These are phyloP conservation scores for Zaprionus capensis DNA, from an alignment of 1,140 invertebrate genomes.

Conservation along the genomic window DNA sequence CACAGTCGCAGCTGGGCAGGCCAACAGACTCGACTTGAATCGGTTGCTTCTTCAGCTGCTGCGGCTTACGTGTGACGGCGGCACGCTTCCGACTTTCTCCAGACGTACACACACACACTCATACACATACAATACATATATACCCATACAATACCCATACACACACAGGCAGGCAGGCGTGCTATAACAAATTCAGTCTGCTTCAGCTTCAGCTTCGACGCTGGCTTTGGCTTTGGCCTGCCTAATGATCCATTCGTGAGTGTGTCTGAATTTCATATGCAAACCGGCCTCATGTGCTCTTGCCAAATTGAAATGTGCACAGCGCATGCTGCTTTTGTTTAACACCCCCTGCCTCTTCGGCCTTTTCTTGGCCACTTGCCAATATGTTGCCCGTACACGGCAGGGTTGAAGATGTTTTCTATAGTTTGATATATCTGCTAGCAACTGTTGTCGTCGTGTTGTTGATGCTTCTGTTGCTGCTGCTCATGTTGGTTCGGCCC, in stretches of 20 bases:
- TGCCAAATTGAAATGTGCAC: slow-evolving; percentile 74
- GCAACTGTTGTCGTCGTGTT: slow-evolving; percentile 50
- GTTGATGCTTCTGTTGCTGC: slow-evolving; percentile 10
- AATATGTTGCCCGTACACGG: slow-evolving; percentile 48
- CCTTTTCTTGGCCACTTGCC: slow-evolving; percentile 55
- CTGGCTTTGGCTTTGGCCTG: slow-evolving; percentile 57
- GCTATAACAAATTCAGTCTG: slow-evolving; percentile 78
- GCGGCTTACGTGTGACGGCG: slow-evolving; percentile 59
- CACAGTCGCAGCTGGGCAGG: slow-evolving; percentile 18
- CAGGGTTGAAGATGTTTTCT: slow-evolving; percentile 26
- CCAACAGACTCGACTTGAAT: slow-evolving; percentile 18
- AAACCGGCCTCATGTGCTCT: slow-evolving; percentile 44
- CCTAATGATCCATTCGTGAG: slow-evolving; percentile 73
- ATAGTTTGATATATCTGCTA: slow-evolving; percentile 40
- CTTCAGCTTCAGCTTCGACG: slow-evolving; percentile 21
- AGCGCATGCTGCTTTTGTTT: slow-evolving; percentile 51
- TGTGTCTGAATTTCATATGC: slow-evolving; percentile 66
- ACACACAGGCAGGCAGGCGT: slow-evolving; percentile 33
- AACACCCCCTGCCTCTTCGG: slow-evolving; percentile 2
- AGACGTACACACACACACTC: slow-evolving; percentile 45
- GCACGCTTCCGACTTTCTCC: slow-evolving; percentile 79
- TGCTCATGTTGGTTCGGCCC: background rate
- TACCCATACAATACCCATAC: slow-evolving; percentile 1
- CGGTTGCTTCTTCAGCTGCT: slow-evolving; percentile 71
- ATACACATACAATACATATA: slow-evolving; percentile 1